Base-by-base conservation (phyloP, 1,140 invertebrate genomes). In the Aphaenogaster floridana region DNA sequence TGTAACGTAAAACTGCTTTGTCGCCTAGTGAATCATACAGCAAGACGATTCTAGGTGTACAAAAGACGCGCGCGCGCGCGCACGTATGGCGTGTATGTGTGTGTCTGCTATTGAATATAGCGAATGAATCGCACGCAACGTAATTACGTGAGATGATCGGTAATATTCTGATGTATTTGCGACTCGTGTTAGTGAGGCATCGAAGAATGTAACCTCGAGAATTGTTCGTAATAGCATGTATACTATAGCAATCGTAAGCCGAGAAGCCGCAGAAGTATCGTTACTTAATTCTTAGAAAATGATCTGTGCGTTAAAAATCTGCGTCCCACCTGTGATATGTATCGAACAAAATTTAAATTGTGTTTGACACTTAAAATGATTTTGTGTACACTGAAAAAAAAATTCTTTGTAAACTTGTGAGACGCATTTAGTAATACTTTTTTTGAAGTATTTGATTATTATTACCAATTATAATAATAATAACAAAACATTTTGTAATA, bases 1-100 rank as follows among this genome's bases (percentile, higher is more conserved):
- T 84, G 39, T 74, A 81, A 81, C 21, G 64, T 71, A 76, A 84
- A 84, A 84, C 54, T 74, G 80, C 80, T 84, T 84, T 84, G 80
- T 84, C 80, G 80, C 69, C 42, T 61, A 36, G 69, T 76, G 80
- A 84, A 13, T 84, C 80, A 74, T 74, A 74, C 79, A 13, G 36
- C 50, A 48, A 42, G 28, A 83, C 34, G n/a, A 39, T 59, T 50
- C 8, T 36, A 8, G 28, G 21, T 59, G 17, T n/a, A 36, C 36
- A 13, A 61, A 74, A 48, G 52, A 71, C 17, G 52, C 0, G 39
- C 8, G 15, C 9, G 8, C 0, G 7, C 0, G 5, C 7, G 2
- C 6, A 2, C 2, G 17, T 57, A 9, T 7, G 15, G 15, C 3
- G 39, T 17, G 15, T 4, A 42, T 28, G 42, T 15, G 52, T 42